These are phyloP conservation scores for Tetanocera ferruginea DNA, from an alignment of 2,888 invertebrate genomes.

Conservation along the genomic window DNA sequence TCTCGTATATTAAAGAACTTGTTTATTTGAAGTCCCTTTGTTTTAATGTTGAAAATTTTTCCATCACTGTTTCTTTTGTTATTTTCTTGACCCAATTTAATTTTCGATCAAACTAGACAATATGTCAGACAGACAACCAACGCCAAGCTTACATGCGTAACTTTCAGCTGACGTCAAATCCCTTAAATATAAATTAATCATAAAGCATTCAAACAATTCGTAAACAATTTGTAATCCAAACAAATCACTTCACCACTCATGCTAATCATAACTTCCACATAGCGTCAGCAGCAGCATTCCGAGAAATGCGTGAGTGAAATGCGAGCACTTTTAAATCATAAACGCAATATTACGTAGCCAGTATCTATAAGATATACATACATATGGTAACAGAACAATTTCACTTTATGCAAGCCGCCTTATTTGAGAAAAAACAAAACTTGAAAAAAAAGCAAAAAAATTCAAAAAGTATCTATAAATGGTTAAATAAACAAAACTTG, in stretches of 20 bases:
- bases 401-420: background rate
- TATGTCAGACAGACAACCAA: slow-evolving; percentile 31
- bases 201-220: slow-evolving; percentile 4
- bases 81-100: slow-evolving; percentile 41
- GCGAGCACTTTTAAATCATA: slow-evolving; percentile 21
- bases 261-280: slow-evolving; percentile 39
- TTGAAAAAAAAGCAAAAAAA: background rate
- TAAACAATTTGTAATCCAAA: slow-evolving; percentile 39
- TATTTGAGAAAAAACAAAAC: background rate
- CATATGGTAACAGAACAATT: background rate
- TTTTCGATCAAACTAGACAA: slow-evolving; percentile 23
- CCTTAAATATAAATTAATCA: background rate
- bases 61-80: slow-evolving; percentile 27
- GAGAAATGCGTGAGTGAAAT: slow-evolving; percentile 23
- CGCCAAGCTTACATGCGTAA: background rate
- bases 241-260: slow-evolving; percentile 45
- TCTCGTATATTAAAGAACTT: too few relatives aligned
- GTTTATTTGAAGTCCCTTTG: too few relatives aligned
- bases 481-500: background rate
- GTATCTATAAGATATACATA: background rate
- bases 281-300: slow-evolving; percentile 22
- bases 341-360: background rate
- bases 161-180: background rate
- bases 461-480: background rate
- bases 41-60: too few relatives aligned